phyloP scores from a whole-genome alignment of 2,113 vertebrate species.

The Catagonus wagneri region DNA sequence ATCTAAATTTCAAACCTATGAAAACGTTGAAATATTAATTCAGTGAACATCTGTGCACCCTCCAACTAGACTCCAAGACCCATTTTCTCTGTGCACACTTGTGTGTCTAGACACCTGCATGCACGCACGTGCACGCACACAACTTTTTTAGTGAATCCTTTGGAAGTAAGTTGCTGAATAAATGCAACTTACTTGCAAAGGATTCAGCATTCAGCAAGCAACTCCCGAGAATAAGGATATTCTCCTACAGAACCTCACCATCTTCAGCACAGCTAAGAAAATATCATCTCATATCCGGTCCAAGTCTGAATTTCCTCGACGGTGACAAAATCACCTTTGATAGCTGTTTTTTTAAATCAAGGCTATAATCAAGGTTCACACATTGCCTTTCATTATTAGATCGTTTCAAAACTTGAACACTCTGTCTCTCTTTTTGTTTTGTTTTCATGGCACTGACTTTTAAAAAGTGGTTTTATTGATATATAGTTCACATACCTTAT shows the following conservation, averaged over 20 bases:
- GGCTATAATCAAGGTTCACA: neutral
- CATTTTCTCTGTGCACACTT: neutral
- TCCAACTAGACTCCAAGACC: neutral
- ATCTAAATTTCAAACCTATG: neutral
- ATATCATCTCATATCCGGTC: no score
- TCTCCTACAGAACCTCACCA: neutral
- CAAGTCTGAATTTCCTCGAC: neutral
- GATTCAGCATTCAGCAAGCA: neutral
- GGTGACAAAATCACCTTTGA: neutral
- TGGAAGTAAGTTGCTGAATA: neutral
- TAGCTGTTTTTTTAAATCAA: neutral
- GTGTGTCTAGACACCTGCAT: neutral
- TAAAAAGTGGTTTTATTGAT: neutral
- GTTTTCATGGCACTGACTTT: neutral
- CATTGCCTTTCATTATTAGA: neutral
- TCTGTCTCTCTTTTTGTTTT: neutral
- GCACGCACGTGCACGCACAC: accelerated
- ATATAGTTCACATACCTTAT: neutral
- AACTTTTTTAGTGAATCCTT: neutral
- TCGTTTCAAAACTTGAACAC: neutral
- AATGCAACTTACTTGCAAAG: no score
- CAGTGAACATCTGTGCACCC: neutral
- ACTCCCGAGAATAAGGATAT: neutral
- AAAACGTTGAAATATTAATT: neutral
- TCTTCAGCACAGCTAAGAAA: neutral